A percentile compares a stretch with the other conserved stretches of the same genome.
phyloP scores from a whole-genome alignment of 2,113 vertebrate species.

The Acrocephalus kingi region DNA sequence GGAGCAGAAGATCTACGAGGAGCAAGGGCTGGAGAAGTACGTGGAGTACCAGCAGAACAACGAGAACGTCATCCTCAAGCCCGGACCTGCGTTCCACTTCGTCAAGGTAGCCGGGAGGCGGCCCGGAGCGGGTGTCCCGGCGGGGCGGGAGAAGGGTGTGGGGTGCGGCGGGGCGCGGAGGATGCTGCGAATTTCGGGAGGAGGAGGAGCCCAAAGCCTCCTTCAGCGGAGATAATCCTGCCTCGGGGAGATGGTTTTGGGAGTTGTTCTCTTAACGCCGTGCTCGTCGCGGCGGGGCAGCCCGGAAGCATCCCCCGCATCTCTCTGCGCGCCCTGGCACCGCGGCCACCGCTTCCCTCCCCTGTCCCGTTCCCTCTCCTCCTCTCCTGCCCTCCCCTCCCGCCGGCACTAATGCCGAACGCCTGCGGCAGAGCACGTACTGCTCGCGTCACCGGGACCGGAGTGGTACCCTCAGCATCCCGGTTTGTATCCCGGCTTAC shows the following conservation, averaged over 20 bases:
- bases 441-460: not conserved
- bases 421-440: not conserved
- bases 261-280: not conserved
- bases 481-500: not conserved
- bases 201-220: not conserved
- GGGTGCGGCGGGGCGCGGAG: not conserved
- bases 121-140: not conserved
- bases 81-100: constrained; percentile 88
- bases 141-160: not conserved
- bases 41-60: constrained; percentile 84
- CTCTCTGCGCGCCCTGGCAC: no score
- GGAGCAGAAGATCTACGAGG: constrained; percentile 83
- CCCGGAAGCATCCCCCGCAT: not conserved
- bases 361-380: not conserved
- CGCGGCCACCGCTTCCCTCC: no score
- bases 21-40: constrained; percentile 89
- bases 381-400: not conserved
- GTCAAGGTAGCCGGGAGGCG: constrained; percentile 82
- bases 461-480: not conserved
- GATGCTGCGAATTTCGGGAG: not conserved
- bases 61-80: constrained; percentile 83
- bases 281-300: not conserved
- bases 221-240: not conserved
- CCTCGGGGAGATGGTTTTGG: not conserved
- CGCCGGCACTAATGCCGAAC: not conserved